Evolutionary conservation across 1,140 invertebrate species (phyloP), one percentile per base, ranked within the genome.

Genomic region (Drosophila repleta): DNA sequence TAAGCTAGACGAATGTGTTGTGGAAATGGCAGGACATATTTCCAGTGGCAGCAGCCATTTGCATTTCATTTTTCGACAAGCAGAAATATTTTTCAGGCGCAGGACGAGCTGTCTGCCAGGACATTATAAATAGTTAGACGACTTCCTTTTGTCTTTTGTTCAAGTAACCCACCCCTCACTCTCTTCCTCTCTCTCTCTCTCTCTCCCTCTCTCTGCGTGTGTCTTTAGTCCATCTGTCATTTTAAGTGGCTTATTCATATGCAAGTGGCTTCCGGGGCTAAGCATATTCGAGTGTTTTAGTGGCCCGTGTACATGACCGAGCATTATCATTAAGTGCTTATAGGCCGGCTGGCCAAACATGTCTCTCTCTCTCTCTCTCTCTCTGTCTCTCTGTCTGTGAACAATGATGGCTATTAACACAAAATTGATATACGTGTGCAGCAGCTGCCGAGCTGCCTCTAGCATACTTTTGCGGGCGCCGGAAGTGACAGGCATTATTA

Each of bases 181-280:
- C 32, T 0, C 2, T 11, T 35, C 17, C 32, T 56, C 64, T 56
- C 66, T 43, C 48, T 55, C 20, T 8, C 8, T 29, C 15, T 41
- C 18, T 35, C 46, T 57, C 10, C 11, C 7, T 35, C 6, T 52
- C 0, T 46, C 4, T 72, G 15, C 37, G 46, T 18, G 29, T 35
- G 32, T 13, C 29, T 53, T 65, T 5, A 67, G 82, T 88, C 73
- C 83, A 88, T 88, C 79, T 88, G 83, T 88, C 83, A 88, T 88
- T 88, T 83, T 88, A 88, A 88, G 83, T 88, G 83, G 84, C 83
- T 88, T 88, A 88, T 88, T 88, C 83, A 88, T 88, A 88, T 88
- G 83, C 83, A 88, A 88, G 83, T 88, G 84, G 83, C 83, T 88
- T 88, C 83, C 83, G 79, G 82, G 83, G 83, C 83, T 88, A 88